phyloP scores from a whole-genome alignment of 1,140 invertebrate species.

The Formica selysi region DNA sequence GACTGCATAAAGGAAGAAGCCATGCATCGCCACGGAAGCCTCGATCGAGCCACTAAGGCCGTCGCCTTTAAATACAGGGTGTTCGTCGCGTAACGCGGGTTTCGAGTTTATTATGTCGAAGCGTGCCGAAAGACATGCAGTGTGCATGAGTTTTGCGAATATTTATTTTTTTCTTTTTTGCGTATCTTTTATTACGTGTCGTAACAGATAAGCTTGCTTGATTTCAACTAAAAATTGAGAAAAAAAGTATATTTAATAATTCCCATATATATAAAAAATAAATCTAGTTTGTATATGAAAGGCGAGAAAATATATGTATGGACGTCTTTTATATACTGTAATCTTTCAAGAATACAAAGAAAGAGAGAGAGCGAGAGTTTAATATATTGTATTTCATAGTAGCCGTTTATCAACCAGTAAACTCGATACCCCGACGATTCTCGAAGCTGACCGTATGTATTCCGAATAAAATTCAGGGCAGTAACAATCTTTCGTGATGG shows the following conservation, averaged over 20 bases:
- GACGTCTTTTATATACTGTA: neutral
- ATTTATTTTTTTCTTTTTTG: neutral
- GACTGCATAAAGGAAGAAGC: conserved; percentile 77
- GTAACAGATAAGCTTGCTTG: neutral
- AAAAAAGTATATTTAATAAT: too few relatives aligned
- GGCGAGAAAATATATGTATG: too few relatives aligned
- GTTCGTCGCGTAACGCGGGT: conserved; percentile 68
- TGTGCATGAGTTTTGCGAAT: conserved; percentile 11
- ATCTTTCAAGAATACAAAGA: neutral
- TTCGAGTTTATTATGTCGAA: conserved; percentile 67
- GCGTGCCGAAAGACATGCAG: conserved; percentile 54
- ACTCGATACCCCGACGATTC: conserved; percentile 65
- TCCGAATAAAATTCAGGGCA: conserved; percentile 84
- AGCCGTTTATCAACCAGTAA: conserved; percentile 49
- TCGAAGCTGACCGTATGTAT: conserved; percentile 65
- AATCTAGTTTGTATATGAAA: too few relatives aligned
- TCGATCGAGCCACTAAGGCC: conserved; percentile 72
- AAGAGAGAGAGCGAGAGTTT: neutral
- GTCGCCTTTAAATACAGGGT: conserved; percentile 71
- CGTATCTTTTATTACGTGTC: neutral
- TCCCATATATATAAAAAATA: too few relatives aligned
- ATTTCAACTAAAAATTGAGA: neutral
- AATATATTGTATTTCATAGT: conserved; percentile 10
- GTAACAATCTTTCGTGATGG: conserved; percentile 74
- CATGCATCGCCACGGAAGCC: conserved; percentile 75